phyloP scores from a whole-genome alignment of 2,113 vertebrate species.

The Abramis brama region DNA sequence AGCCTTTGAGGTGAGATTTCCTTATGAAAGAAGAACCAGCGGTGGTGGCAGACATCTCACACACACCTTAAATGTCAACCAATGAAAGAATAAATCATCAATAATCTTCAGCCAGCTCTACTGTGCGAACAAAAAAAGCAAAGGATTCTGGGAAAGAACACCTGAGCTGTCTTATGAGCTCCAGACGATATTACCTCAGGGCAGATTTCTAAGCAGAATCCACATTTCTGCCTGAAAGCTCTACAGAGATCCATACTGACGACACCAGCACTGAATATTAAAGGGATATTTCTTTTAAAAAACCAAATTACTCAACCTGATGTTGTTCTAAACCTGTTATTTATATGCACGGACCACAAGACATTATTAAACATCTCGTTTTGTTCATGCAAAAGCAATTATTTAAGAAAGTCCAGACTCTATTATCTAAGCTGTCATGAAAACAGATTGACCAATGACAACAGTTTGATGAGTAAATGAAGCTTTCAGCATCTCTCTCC shows the following conservation, averaged over 20 bases:
- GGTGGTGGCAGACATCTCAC: neutral
- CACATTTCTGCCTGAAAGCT: neutral
- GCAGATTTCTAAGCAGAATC: neutral
- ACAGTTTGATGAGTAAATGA: neutral
- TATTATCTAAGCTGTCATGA: neutral
- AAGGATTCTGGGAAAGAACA: constrained; percentile 40
- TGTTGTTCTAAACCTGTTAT: neutral
- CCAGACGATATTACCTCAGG: neutral
- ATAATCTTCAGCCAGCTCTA: neutral
- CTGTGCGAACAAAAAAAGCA: neutral
- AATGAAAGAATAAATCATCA: constrained; percentile 1
- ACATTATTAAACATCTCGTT: neutral
- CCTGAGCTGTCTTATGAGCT: constrained; percentile 28
- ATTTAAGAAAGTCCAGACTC: neutral
- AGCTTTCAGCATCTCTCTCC: neutral
- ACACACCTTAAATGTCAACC: neutral
- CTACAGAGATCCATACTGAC: neutral
- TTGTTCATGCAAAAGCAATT: neutral
- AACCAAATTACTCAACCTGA: neutral
- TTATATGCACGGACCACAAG: neutral
- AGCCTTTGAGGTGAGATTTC: constrained; percentile 1
- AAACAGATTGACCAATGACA: constrained; percentile 18
- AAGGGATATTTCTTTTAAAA: neutral
- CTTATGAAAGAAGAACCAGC: neutral
- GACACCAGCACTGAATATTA: neutral